Conservation (phyloP, 64 coral and sea anemone genomes). For the Trachythela sp. region DNA sequence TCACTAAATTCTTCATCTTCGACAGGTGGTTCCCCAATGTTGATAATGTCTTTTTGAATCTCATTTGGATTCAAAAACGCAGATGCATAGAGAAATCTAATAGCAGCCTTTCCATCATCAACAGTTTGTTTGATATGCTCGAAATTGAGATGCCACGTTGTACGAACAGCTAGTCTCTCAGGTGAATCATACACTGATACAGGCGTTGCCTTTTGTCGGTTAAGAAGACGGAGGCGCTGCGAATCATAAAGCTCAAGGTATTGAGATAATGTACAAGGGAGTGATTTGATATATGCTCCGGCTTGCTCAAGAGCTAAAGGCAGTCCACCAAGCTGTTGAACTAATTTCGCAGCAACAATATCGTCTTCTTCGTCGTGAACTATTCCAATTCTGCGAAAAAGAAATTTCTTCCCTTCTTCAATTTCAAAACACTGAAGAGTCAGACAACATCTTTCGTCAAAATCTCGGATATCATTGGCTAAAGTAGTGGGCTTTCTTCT, state of each 20-base stretch:
- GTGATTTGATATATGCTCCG: constrained; percentile 42
- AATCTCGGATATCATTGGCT: too few species aligned
- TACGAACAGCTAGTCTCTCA: too few species aligned
- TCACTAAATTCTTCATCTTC: too few species aligned
- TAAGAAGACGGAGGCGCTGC: constrained; percentile 13
- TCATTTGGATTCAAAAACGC: too few species aligned
- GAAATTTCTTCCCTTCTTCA: constrained; percentile 13
- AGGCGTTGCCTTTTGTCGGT: constrained; percentile 7
- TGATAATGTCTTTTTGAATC: too few species aligned
- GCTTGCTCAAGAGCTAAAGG: constrained; percentile 57
- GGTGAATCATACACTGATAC: too few species aligned
- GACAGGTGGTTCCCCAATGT: too few species aligned
- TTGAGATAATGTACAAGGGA: not conserved
- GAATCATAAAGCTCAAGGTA: constrained; percentile 25
- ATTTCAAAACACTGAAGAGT: constrained; percentile 12
- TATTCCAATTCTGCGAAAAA: constrained; percentile 29
- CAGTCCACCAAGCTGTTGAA: constrained; percentile 27
- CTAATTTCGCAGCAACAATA: not conserved
- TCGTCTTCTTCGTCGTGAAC: not conserved
- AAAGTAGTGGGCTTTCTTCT: too few species aligned
- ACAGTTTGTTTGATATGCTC: too few species aligned
- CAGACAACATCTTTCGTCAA: not conserved
- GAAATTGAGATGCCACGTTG: too few species aligned
- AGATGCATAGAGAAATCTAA: too few species aligned
- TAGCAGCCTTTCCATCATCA: too few species aligned